Base-by-base conservation (phyloP, 2,888 invertebrate genomes). In the Deilephila elpenor region DNA sequence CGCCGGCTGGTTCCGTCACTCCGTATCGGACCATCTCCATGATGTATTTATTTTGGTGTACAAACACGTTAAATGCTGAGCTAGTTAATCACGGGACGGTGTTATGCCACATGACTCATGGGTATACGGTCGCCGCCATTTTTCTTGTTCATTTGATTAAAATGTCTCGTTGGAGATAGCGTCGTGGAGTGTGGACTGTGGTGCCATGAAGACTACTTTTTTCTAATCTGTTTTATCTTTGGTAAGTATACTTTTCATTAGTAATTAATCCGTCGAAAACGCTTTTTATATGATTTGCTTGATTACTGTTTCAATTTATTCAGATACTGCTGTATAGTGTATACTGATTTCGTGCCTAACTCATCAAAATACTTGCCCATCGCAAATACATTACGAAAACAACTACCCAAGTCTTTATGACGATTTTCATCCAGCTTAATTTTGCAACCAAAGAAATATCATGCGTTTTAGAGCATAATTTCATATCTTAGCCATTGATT, bases 11-110 rank as follows among this genome's bases (percentile, higher is more conserved):
- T 19, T 17, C 60, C 29, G 60, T 60, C 60, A 25, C 29, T 20
- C 29, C 29, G 29, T 29, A 11, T 25, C 60, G 14, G 60, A 5
- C 60, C 60, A 17, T 25, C 60, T 60, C 60, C 29, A 25, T 25
- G 7, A 51, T 67, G 51, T 51, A 67, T 51, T 67, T 67, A 25
- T 51, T 44, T 67, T 51, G 11, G 37, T 44, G 44, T 64, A 51
- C 62, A 19, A 62, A 62, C 62, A 51, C 44, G 67, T 67, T 67
- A 67, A 67, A 67, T 44, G 44, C 14, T 5, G 64, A n/a, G 67
- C 8, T 44, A 67, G 44, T 67, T 67, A 44, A 67, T 67, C 67
- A 67, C 67, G 17, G 20, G 44, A 51, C 51, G 67, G 67, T 67
- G 67, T 51, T 67, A 51, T 67, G 67, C 17, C 67, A 51, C 67